Base-by-base conservation (phyloP, 1,140 invertebrate species). In the Pseudomyrmex gracilis region DNA sequence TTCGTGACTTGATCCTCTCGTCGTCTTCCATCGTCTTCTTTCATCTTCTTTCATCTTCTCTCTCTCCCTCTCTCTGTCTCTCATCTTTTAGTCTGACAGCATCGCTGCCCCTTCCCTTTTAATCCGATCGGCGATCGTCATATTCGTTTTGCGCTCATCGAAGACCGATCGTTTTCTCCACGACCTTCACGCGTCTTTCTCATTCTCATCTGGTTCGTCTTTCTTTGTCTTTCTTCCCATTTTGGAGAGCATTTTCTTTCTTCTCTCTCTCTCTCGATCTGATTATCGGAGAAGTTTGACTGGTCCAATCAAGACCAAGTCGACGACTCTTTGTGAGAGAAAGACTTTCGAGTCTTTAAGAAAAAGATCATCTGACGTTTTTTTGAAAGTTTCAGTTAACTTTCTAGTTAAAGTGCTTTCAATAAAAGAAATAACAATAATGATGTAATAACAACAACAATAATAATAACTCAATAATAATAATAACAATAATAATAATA, bases 191-290 rank as follows among this genome's bases (percentile, higher is more conserved):
- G 22, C 20, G 0, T 10, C 34, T 68, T 57, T 12, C 34, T 45
- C n/a, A 9, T 20, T 20, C 49, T 74, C 20, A 8, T 1, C 15
- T 63, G 12, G 4, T 7, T 63, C n/a, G 24, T 22, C 43, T 15
- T 17, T 10, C 22, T 13, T 17, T 22, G 13, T 57, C 22, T 64
- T 57, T 22, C 51, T 8, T 71, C 22, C 9, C 24, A 60, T n/a
- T 24, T 51, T 73, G n/a, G 12, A 13, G 22, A 73, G 57, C 12
- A 67, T 67, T 51, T 70, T 73, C 34, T 22, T 70, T 67, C 20
- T 68, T 78, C 5, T 86, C 57, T 78, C 5, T 86, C 57, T 78
- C 10, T 86, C 51, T 49, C 17, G 1, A 49, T 8, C 63, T 57
- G 57, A 55, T 45, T n/a, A 45, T 22, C 13, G 24, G 20, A 0